Evolutionary conservation across 2,888 invertebrate species (phyloP).

Genomic region (Nezara viridula): DNA sequence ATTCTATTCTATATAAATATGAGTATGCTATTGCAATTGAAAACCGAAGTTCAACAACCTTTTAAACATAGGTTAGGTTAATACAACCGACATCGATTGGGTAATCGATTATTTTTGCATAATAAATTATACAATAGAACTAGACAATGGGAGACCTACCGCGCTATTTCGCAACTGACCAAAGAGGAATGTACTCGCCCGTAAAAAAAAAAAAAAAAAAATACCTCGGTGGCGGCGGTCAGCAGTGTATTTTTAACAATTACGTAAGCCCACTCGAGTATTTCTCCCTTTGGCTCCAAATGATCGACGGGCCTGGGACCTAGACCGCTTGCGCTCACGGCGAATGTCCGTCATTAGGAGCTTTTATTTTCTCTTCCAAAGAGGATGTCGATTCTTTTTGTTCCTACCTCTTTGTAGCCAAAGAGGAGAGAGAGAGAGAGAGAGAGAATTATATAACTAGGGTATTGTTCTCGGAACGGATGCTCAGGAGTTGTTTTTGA

Average conservation of each 20-base stretch:
- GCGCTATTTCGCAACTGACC: constrained; percentile 5
- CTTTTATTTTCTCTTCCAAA: neutral
- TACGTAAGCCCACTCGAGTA: constrained; percentile 35
- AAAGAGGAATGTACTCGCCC: neutral
- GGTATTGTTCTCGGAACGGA: neutral
- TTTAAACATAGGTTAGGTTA: neutral
- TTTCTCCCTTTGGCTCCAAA: constrained; percentile 12
- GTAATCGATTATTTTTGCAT: neutral
- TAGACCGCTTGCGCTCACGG: neutral
- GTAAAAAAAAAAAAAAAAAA: neutral
- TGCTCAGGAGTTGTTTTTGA: neutral
- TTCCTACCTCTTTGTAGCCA: neutral
- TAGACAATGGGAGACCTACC: neutral
- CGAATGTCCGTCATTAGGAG: neutral
- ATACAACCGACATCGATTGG: neutral
- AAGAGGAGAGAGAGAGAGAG: no score
- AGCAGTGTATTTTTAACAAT: constrained; percentile 30
- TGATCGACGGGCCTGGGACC: neutral
- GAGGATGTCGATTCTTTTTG: neutral
- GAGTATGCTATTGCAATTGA: no score
- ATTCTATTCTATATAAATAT: no score
- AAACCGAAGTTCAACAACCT: neutral
- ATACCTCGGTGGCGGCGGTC: neutral
- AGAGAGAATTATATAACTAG: neutral
- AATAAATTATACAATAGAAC: neutral